phyloP scores from a whole-genome alignment of 2,113 vertebrate species.

The Saimiri boliviensis region DNA sequence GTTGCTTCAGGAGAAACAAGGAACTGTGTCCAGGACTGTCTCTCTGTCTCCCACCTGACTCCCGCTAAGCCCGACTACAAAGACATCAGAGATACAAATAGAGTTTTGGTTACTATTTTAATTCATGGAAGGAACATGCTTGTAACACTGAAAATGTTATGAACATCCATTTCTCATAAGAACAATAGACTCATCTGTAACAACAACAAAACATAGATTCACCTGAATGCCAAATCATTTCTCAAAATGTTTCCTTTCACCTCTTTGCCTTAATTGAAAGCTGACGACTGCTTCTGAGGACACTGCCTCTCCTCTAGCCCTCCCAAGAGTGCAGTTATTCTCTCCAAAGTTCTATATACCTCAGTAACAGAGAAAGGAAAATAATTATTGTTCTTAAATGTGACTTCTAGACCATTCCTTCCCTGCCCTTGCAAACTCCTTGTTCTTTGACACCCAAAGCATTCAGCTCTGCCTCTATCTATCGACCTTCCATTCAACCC shows the following conservation, averaged over 20 bases:
- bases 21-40: background rate
- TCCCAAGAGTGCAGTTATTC: background rate
- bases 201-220: background rate
- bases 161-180: background rate
- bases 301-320: background rate
- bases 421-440: background rate
- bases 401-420: background rate
- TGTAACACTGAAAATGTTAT: background rate
- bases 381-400: background rate
- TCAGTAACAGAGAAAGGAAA: background rate
- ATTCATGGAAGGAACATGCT: background rate
- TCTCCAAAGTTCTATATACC: background rate
- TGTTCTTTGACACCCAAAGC: background rate
- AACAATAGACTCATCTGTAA: background rate
- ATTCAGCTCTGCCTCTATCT: background rate
- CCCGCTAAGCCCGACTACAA: background rate
- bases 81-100: background rate
- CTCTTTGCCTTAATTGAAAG: background rate
- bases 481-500: background rate
- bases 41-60: slow-evolving; percentile 24
- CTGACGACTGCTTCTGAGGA: background rate
- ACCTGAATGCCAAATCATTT: background rate
- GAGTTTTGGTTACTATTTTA: background rate
- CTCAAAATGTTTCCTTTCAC: background rate
- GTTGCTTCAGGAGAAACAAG: slow-evolving; percentile 54